Evolutionary conservation across 2,888 invertebrate species (phyloP).

Genomic region (Tryphoninae sp.): DNA sequence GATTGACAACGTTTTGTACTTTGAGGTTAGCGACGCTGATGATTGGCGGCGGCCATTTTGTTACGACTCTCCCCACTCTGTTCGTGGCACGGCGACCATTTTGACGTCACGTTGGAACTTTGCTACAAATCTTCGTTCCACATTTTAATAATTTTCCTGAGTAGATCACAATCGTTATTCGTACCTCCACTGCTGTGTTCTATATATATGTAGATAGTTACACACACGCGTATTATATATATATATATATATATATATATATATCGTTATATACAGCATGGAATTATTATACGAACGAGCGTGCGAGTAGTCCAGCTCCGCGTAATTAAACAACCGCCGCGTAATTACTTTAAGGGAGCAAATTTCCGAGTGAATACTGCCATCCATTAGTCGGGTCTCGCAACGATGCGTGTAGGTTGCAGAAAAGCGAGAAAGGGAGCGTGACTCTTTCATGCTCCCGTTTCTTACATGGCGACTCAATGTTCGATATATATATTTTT

Average conservation of each 20-base stretch:
- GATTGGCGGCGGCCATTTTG: neutral
- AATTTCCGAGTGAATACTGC: slow-evolving; percentile 71
- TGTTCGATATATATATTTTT: neutral
- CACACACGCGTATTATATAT: neutral
- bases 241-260: neutral
- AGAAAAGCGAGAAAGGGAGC: neutral
- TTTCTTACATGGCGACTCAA: neutral
- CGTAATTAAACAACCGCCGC: slow-evolving; percentile 75
- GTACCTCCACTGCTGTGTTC: neutral
- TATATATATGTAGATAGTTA: neutral
- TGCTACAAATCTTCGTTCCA: neutral
- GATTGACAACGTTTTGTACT: no score
- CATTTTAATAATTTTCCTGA: neutral
- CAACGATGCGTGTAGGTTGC: neutral
- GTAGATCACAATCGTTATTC: neutral
- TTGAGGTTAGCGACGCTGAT: neutral
- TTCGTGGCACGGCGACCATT: neutral
- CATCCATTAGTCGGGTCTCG: slow-evolving; percentile 56
- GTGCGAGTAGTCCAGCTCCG: slow-evolving; percentile 63
- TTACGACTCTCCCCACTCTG: neutral
- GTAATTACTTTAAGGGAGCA: slow-evolving; percentile 72
- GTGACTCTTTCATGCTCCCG: neutral
- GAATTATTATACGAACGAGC: slow-evolving; percentile 25
- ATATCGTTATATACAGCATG: neutral
- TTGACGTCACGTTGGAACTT: neutral